phyloP scores from a whole-genome alignment of 2,113 vertebrate species.

The Cinclus cinclus region DNA sequence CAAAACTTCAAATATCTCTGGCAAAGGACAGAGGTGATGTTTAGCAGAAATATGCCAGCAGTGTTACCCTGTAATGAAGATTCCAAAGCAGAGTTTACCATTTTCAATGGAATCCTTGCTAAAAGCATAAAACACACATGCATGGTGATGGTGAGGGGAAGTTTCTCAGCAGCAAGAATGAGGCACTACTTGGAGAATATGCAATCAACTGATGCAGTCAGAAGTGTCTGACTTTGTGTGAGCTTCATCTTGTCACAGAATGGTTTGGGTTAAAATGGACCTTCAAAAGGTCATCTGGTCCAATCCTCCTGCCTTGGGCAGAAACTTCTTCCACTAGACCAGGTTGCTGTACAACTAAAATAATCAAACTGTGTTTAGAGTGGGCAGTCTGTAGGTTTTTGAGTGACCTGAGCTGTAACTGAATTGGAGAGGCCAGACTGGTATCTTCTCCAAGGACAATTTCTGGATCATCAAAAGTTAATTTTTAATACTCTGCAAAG shows the following conservation, averaged over 20 bases:
- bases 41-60: not conserved
- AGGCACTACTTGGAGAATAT: not conserved
- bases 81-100: conserved; percentile 36
- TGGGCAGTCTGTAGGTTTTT: not conserved
- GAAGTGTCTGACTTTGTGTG: not conserved
- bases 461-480: not conserved
- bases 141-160: not conserved
- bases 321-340: not conserved
- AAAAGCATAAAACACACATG: conserved; percentile 49
- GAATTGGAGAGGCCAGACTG: not conserved
- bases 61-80: conserved; percentile 13
- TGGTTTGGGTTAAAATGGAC: not conserved
- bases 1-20: not conserved
- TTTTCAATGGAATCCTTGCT: conserved; percentile 78
- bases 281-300: not conserved
- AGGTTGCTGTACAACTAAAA: not conserved
- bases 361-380: not conserved
- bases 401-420: not conserved
- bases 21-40: not conserved
- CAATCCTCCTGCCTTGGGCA: not conserved
- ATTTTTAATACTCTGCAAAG: not conserved
- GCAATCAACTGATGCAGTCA: not conserved
- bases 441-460: not conserved
- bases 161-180: not conserved
- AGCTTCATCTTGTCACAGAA: not conserved